These are phyloP conservation scores for Julus scanicus DNA, from an alignment of 2,888 invertebrate species.

Conservation along the genomic window DNA sequence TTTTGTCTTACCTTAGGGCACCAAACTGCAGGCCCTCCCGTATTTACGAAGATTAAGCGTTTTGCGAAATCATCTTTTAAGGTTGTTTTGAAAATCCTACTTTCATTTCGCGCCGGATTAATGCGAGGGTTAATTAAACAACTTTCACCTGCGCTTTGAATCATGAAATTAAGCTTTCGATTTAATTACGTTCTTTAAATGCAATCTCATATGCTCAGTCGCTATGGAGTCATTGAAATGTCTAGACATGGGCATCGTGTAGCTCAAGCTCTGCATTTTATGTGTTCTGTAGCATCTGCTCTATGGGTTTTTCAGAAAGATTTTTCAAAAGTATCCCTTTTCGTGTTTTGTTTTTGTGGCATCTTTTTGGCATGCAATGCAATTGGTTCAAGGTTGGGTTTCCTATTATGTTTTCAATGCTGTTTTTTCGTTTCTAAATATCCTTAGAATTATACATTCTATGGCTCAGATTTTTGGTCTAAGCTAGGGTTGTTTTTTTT, in stretches of 20 bases:
- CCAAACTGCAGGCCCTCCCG: not conserved
- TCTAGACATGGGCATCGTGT: constrained; percentile 16
- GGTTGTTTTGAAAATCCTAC: constrained; percentile 11
- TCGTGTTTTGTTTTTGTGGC: not conserved
- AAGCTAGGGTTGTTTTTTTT: not conserved
- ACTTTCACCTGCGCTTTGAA: not conserved
- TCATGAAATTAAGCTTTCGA: constrained; percentile 34
- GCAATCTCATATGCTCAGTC: not conserved
- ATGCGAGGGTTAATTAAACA: constrained; percentile 17
- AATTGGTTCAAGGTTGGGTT: constrained; percentile 54
- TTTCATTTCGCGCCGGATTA: constrained; percentile 27
- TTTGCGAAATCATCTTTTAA: constrained; percentile 28
- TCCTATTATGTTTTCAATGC: constrained; percentile 36
- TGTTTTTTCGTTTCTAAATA: not conserved
- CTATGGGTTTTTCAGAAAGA: not conserved
- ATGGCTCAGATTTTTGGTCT: not conserved
- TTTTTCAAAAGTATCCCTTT: not conserved
- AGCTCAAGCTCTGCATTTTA: not conserved
- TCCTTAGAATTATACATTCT: not conserved
- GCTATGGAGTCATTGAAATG: not conserved
- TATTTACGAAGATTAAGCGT: not conserved
- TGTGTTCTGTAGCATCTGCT: not conserved
- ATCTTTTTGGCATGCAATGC: constrained; percentile 50
- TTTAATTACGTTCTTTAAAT: not conserved
- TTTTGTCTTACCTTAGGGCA: constrained; percentile 25